These are phyloP conservation scores for Platorchestia sp. DNA, from an alignment of 1,140 invertebrate genomes.

Conservation along the genomic window DNA sequence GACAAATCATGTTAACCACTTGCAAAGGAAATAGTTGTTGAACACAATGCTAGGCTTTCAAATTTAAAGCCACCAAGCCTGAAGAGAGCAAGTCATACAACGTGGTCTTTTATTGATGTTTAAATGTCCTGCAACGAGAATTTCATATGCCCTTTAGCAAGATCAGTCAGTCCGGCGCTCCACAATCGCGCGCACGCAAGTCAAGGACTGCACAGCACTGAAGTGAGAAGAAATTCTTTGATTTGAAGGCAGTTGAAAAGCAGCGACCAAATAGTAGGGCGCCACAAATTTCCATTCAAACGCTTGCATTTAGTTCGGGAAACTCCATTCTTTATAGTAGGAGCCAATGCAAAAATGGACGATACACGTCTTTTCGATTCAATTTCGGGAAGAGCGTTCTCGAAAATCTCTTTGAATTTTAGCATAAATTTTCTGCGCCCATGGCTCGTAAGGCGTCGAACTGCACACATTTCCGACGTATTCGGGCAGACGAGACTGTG, in stretches of 20 bases:
- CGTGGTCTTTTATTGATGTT: not conserved
- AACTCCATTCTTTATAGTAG: not conserved
- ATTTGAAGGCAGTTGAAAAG: not conserved
- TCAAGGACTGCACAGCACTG: not conserved
- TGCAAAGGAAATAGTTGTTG: too few relatives aligned
- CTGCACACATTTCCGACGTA: not conserved
- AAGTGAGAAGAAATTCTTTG: not conserved
- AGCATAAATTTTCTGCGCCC: constrained; percentile 17
- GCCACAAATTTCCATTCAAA: constrained; percentile 1
- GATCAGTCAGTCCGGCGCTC: not conserved
- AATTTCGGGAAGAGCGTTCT: not conserved
- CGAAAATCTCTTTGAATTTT: not conserved
- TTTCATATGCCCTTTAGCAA: not conserved
- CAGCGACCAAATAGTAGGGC: not conserved
- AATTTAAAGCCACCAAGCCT: not conserved
- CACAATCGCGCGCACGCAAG: not conserved
- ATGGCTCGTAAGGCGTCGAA: not conserved
- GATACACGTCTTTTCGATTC: constrained; percentile 37
- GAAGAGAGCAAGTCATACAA: not conserved
- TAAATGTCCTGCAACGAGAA: not conserved
- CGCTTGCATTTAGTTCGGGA: not conserved
- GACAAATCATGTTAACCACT: too few relatives aligned
- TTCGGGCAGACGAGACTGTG: not conserved
- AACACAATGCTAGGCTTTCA: not conserved
- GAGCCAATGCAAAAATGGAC: constrained; percentile 20